Percentiles rank a stretch among this genome's conserved stretches.
phyloP scores from a whole-genome alignment of 2,797 vertebrate species.

The Pyrocephalus nanus region DNA sequence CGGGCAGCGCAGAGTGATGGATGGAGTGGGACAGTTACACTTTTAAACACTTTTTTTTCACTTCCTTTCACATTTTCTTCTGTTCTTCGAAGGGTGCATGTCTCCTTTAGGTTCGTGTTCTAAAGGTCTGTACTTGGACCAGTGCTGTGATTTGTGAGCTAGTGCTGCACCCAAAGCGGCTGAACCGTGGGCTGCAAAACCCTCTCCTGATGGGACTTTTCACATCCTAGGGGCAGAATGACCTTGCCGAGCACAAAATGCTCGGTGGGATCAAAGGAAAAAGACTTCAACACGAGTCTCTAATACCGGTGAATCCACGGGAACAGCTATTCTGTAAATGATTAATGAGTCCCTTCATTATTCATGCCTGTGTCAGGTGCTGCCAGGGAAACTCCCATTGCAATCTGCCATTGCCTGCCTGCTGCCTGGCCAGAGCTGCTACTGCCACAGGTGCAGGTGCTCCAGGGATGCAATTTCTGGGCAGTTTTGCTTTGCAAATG shows the following conservation, averaged over 20 bases:
- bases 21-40: accelerated
- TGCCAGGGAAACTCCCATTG: not conserved
- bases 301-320: not conserved
- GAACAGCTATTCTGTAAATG: slow-evolving; percentile 35
- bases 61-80: not conserved
- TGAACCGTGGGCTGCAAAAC: not conserved
- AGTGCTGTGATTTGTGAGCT: not conserved
- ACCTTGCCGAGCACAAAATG: not conserved
- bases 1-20: not conserved
- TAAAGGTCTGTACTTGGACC: accelerated
- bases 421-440: not conserved
- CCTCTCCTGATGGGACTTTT: not conserved
- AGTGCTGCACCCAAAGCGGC: not conserved
- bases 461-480: not conserved
- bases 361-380: slow-evolving; percentile 12
- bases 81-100: accelerated
- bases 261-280: not conserved
- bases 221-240: not conserved
- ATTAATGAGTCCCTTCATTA: slow-evolving; percentile 50
- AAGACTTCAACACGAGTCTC: not conserved
- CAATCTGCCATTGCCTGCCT: not conserved
- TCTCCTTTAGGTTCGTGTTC: not conserved
- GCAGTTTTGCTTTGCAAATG: not conserved
- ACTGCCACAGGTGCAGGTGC: not conserved
- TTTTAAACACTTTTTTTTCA: not conserved